These are phyloP conservation scores for Tipula unca DNA, from an alignment of 2,888 invertebrate genomes.

Conservation along the genomic window DNA sequence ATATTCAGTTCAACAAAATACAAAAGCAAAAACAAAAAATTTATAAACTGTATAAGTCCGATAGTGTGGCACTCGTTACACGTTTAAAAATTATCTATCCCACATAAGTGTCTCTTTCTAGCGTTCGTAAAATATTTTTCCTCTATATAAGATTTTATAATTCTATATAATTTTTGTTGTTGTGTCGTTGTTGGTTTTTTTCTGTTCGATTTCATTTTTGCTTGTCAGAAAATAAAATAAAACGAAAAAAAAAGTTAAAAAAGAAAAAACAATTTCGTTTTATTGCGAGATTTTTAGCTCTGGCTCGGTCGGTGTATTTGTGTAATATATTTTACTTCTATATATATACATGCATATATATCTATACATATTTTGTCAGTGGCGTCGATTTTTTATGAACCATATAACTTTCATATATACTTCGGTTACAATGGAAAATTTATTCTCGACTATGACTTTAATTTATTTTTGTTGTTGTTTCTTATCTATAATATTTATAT, in stretches of 20 bases:
- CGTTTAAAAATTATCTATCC: background rate
- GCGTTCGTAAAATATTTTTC: background rate
- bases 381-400: background rate
- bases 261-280: background rate
- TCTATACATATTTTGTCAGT: background rate
- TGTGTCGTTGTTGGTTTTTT: background rate
- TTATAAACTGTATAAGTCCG: constrained; percentile 9
- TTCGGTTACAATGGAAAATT: background rate
- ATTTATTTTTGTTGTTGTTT: background rate
- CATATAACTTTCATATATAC: background rate
- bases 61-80: background rate
- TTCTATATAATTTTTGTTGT: background rate
- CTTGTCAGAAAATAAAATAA: constrained; percentile 18
- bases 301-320: background rate
- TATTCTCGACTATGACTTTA: background rate
- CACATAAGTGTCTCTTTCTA: background rate
- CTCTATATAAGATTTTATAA: constrained; percentile 9
- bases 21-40: constrained; percentile 8
- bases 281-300: constrained; percentile 17
- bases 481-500: background rate
- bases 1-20: constrained; percentile 16
- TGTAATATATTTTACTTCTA: background rate
- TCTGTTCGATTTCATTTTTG: constrained; percentile 17
- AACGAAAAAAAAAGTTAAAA: constrained; percentile 9
- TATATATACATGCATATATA: background rate